Evolutionary conservation across 2,888 invertebrate species (phyloP).

Genomic region (Dione vanillae): DNA sequence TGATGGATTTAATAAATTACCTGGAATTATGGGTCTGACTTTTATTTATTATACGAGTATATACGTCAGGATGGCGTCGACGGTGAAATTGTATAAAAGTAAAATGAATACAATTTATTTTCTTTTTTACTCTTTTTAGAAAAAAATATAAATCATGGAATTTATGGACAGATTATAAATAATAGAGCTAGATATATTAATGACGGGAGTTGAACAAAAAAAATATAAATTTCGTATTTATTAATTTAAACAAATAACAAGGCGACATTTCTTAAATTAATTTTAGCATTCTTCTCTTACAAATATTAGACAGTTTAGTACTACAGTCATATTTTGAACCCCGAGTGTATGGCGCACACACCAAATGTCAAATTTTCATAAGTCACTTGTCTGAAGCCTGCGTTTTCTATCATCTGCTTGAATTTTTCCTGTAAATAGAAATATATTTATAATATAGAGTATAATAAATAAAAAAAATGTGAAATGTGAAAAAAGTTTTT

Average conservation of each 20-base stretch:
- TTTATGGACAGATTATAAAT: too few species aligned
- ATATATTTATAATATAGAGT: neutral
- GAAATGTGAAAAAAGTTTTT: too few species aligned
- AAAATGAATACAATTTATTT: too few species aligned
- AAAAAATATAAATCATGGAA: too few species aligned
- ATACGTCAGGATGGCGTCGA: too few species aligned
- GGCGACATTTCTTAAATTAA: neutral
- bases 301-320: neutral
- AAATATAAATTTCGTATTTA: too few species aligned
- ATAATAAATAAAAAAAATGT: too few species aligned
- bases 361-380: conserved; percentile 97
- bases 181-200: too few species aligned
- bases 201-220: too few species aligned
- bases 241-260: neutral
- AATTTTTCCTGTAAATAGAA: conserved; percentile 88
- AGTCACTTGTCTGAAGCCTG: conserved; percentile 94
- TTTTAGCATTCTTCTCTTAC: neutral
- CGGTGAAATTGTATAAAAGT: too few species aligned
- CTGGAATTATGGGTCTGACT: conserved; percentile 48
- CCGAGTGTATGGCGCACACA: conserved; percentile 97
- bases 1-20: conserved; percentile 78
- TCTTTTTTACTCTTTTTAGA: too few species aligned
- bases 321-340: conserved; percentile 90
- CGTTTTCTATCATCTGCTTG: conserved; percentile 92
- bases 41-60: too few species aligned